Percentiles rank a stretch among this genome's conserved stretches.
phyloP scores from a whole-genome alignment of 2,797 vertebrate species.

The Scarus forsteni region DNA sequence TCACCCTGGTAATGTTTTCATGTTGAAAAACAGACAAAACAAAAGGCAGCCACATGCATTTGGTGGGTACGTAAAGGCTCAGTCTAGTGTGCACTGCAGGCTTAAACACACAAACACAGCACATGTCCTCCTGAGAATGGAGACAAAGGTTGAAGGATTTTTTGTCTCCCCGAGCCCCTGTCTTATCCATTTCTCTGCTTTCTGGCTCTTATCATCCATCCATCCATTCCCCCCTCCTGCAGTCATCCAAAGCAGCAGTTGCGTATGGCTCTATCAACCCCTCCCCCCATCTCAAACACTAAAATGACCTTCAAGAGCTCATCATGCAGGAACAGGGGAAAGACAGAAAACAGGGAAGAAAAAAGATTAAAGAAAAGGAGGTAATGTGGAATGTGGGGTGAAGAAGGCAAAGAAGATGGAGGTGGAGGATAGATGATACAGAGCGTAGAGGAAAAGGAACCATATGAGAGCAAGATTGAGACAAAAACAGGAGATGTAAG shows the following conservation, averaged over 20 bases:
- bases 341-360: conserved; percentile 35
- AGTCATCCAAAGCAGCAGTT: conserved; percentile 58
- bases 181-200: conserved; percentile 29
- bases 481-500: conserved; percentile 25
- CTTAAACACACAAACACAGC: background rate
- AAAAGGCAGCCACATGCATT: conserved; percentile 31
- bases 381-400: conserved; percentile 19
- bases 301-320: conserved; percentile 78
- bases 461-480: conserved; percentile 6
- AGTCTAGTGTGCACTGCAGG: conserved; percentile 1
- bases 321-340: conserved; percentile 49
- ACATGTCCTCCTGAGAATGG: conserved; percentile 35
- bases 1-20: background rate
- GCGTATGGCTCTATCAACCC: conserved; percentile 54
- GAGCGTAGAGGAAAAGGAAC: conserved; percentile 15
- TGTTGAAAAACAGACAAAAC: conserved; percentile 51
- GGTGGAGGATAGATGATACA: conserved; percentile 6
- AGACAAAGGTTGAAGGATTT: conserved; percentile 43
- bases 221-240: conserved; percentile 41
- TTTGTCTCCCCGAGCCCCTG: background rate
- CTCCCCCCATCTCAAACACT: conserved; percentile 56
- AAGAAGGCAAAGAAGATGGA: conserved; percentile 5
- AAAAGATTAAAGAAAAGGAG: conserved; percentile 2
- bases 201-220: conserved; percentile 45
- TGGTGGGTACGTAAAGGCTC: conserved; percentile 15